A percentile compares a stretch with the other conserved stretches of the same genome.
Evolutionary conservation across 2,888 invertebrate genomes (phyloP).

Genomic region (Argyresthia goedartella): DNA sequence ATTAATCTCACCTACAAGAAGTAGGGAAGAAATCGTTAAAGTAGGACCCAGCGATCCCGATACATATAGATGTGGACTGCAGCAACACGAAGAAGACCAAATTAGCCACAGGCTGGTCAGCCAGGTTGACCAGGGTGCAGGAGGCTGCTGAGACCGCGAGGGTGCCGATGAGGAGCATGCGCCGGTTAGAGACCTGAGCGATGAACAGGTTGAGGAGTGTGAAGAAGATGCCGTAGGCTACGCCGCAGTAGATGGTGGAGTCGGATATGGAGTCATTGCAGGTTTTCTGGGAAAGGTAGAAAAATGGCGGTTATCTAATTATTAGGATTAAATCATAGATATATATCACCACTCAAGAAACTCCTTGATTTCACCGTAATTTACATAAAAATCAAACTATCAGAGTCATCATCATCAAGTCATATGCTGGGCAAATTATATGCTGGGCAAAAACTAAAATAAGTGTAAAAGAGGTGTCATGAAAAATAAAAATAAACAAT

Average conservation of each 20-base stretch:
- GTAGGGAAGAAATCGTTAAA: constrained; percentile 45
- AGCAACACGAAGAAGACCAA: constrained; percentile 32
- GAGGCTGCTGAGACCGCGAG: constrained; percentile 60
- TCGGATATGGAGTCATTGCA: constrained; percentile 62
- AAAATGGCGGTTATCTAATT: not conserved
- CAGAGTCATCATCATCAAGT: no score
- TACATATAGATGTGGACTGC: constrained; percentile 26
- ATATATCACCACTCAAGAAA: not conserved
- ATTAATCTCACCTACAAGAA: not conserved
- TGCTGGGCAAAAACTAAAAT: no score
- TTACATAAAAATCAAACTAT: no score
- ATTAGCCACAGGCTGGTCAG: constrained; percentile 26
- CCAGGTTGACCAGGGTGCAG: constrained; percentile 59
- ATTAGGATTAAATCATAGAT: no score
- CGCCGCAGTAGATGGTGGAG: constrained; percentile 69
- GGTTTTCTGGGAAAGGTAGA: constrained; percentile 19
- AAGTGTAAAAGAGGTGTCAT: no score
- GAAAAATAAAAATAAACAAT: no score
- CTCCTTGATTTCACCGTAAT: not conserved
- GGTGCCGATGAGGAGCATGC: constrained; percentile 46
- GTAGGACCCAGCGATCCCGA: constrained; percentile 31
- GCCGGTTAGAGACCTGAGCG: constrained; percentile 50
- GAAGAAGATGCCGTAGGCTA: constrained; percentile 70
- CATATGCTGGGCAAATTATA: no score
- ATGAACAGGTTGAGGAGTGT: constrained; percentile 59